Percentiles rank a stretch among this genome's conserved stretches.
phyloP scores from a whole-genome alignment of 2,113 vertebrate species.

The Numenius arquata region DNA sequence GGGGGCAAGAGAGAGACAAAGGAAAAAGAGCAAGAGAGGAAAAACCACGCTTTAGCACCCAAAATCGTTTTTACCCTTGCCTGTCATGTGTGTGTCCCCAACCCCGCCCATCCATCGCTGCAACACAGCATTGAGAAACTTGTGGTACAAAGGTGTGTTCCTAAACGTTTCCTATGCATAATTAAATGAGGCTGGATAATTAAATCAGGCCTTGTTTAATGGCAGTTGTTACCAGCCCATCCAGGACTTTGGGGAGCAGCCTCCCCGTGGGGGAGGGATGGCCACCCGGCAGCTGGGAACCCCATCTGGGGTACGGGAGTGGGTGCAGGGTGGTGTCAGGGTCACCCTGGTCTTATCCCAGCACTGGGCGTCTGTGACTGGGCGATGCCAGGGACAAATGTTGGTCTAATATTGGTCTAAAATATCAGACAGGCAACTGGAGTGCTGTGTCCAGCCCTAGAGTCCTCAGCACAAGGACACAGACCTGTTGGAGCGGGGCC shows the following conservation, averaged over 20 bases:
- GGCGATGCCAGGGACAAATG: fast-evolving
- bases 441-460: too few relatives aligned
- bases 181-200: background rate
- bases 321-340: too few relatives aligned
- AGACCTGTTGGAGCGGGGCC: too few relatives aligned
- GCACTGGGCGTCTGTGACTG: fast-evolving
- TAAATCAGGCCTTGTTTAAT: background rate
- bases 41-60: background rate
- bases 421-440: too few relatives aligned
- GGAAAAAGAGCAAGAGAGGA: background rate
- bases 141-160: fast-evolving
- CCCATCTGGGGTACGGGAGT: fast-evolving
- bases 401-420: too few relatives aligned
- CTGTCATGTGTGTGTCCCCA: too few relatives aligned
- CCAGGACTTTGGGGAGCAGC: background rate
- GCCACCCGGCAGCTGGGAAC: fast-evolving
- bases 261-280: too few relatives aligned
- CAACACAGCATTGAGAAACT: background rate
- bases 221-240: background rate
- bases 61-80: background rate
- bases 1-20: too few relatives aligned
- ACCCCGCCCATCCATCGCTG: too few relatives aligned
- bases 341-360: background rate
- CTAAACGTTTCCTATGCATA: background rate
- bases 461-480: too few relatives aligned